Percentiles rank a stretch among this genome's conserved stretches.
Evolutionary conservation across 2,888 invertebrate species (phyloP).

Genomic region (Chymomyza fuscimana): DNA sequence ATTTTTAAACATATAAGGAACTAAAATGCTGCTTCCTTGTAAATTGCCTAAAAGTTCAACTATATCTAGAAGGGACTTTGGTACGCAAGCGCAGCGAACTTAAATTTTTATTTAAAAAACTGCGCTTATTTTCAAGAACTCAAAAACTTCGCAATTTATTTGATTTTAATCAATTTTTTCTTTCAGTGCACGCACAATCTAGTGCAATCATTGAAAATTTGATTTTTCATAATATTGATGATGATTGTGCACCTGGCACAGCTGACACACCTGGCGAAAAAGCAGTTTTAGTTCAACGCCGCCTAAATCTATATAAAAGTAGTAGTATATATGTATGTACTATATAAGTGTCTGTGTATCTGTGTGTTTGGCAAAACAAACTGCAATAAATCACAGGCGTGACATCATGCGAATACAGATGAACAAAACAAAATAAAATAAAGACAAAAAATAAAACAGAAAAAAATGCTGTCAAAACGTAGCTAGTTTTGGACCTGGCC

Average conservation of each 20-base stretch:
- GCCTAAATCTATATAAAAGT: background rate
- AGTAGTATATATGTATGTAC: background rate
- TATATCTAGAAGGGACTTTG: no score
- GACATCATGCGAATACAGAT: background rate
- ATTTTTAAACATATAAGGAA: no score
- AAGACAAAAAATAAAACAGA: background rate
- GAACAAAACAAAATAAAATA: background rate
- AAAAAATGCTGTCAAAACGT: no score
- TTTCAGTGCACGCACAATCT: background rate
- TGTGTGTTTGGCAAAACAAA: slow-evolving; percentile 4
- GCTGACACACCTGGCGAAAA: background rate
- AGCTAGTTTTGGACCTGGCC: background rate
- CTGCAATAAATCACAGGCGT: background rate
- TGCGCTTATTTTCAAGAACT: no score
- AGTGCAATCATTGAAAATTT: slow-evolving; percentile 63
- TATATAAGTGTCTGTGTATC: background rate
- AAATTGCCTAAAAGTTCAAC: no score
- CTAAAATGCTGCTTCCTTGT: no score
- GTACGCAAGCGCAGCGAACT: no score
- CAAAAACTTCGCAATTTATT: no score
- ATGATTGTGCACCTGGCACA: slow-evolving; percentile 3
- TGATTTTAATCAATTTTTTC: background rate
- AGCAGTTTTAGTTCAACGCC: background rate
- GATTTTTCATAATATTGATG: slow-evolving; percentile 56
- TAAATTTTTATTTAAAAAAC: no score